phyloP scores from a whole-genome alignment of 2,888 invertebrate genomes.

The Acrobasis repandana region DNA sequence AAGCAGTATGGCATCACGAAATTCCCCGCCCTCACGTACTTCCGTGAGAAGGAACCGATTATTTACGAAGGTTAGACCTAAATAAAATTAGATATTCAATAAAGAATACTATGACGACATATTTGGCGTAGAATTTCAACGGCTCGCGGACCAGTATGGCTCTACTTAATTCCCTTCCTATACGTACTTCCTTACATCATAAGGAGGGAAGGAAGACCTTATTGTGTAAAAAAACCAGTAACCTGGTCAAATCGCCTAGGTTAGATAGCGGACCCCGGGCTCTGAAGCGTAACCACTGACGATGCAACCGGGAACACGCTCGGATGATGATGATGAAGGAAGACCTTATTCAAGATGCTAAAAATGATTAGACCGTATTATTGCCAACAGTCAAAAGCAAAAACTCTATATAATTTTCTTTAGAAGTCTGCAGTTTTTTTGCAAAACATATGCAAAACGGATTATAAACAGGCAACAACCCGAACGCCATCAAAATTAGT shows the following conservation, averaged over 20 bases:
- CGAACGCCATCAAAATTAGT: slow-evolving; percentile 15
- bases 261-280: no score
- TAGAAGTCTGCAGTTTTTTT: no score
- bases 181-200: slow-evolving; percentile 98
- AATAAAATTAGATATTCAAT: no score
- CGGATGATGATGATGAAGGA: no score
- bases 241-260: no score
- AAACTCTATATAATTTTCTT: no score
- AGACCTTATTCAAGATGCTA: no score
- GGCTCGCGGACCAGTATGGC: slow-evolving; percentile 97
- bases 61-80: slow-evolving; percentile 92
- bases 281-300: no score
- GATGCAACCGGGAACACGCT: no score
- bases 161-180: slow-evolving; percentile 97
- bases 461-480: not conserved
- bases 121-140: slow-evolving; percentile 97
- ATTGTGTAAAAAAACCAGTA: no score
- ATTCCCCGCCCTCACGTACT: slow-evolving; percentile 98
- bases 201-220: slow-evolving; percentile 97
- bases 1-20: slow-evolving; percentile 98
- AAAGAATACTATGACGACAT: slow-evolving; percentile 79
- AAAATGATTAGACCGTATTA: no score
- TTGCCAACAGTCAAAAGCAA: no score
- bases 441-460: not conserved
- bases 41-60: slow-evolving; percentile 97